These are phyloP conservation scores for Nansenia antarctica DNA, from an alignment of 2,113 vertebrate species.

Conservation along the genomic window DNA sequence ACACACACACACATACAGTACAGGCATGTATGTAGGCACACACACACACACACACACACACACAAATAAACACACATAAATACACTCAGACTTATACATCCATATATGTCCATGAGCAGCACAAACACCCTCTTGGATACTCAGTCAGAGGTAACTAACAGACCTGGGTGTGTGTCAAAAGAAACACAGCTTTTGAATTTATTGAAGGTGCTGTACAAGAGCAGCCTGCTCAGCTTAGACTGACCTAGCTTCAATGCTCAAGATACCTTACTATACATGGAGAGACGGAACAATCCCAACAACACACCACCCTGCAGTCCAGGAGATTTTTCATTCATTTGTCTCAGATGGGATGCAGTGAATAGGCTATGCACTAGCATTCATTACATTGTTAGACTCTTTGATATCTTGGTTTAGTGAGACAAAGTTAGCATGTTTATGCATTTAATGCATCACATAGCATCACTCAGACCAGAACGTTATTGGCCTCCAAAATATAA, in stretches of 20 bases:
- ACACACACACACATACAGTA: constrained; percentile 40
- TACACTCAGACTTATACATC: constrained; percentile 60
- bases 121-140: constrained; percentile 48
- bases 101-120: constrained; percentile 59
- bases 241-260: constrained; percentile 25
- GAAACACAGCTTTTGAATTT: constrained; percentile 32
- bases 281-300: constrained; percentile 22
- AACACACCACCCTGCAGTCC: constrained; percentile 7
- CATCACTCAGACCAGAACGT: too few species aligned
- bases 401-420: background rate
- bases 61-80: constrained; percentile 37
- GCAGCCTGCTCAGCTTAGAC: constrained; percentile 21
- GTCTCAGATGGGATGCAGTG: background rate
- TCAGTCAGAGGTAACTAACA: background rate
- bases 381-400: background rate
- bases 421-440: background rate
- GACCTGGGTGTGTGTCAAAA: background rate
- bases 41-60: constrained; percentile 1
- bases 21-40: too few species aligned
- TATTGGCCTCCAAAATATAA: background rate
- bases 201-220: constrained; percentile 7
- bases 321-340: background rate
- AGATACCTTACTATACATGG: constrained; percentile 54
- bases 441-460: too few species aligned
- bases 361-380: background rate